Evolutionary conservation across 2,797 vertebrate species (phyloP), one percentile per base, ranked within the genome.

Genomic region (Podarcis lilfordi): DNA sequence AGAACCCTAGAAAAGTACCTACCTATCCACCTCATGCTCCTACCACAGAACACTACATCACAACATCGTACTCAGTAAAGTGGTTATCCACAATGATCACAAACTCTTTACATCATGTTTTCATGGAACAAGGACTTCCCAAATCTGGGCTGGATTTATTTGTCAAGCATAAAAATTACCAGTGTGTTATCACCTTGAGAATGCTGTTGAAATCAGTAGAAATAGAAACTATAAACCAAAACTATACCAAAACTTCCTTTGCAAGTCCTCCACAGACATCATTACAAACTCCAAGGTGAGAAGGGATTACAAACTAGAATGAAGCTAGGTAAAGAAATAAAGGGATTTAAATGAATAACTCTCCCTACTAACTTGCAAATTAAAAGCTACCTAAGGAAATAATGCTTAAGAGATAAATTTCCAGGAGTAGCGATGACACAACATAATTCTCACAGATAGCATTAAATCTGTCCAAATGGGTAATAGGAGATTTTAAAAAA

Each of bases 251-350:
- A 55, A 37, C 69, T 77, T 84, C n/a, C n/a, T 32, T 84, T 82
- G 19, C 23, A 79, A 35, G 21, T 59, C 15, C 37, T 80, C 23
- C 37, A 84, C 32, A 74, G 29, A 80, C 5, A 74, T 80, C 64
- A 45, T 80, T 72, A 83, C 72, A n/a, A 88, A 72, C 35, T 72
- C 11, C 45, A 84, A 61, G 21, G 43, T 84, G 66, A 43, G 27
- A 84, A 78, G n/a, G 23, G 13, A 84, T 61, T 88, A 84, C 21
- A 88, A 84, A 21, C 21, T 79, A 78, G 13, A 84, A 88, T 79
- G 37, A 88, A 78, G 74, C 21, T 84, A 72, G 29, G 35, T 77
- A 45, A 84, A 71, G 29, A 61, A 84, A 79, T 84, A 80, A 88
- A 84, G 45, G 35, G 19, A 79, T 71, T 84, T 15, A 84, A 66